These are phyloP conservation scores for Drosophila acutilabella DNA, from an alignment of 2,888 invertebrate species.

Conservation along the genomic window DNA sequence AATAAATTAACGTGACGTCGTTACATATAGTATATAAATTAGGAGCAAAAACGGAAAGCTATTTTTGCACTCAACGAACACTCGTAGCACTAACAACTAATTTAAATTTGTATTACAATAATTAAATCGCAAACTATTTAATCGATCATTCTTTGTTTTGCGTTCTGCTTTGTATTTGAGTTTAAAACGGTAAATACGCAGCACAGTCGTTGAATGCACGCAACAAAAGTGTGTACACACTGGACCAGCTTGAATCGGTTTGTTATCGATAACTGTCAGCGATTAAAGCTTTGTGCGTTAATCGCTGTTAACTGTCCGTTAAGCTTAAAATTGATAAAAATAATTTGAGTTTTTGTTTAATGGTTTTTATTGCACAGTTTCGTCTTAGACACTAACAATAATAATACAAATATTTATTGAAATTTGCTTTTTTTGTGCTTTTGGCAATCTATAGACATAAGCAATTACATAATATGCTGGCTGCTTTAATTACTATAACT, in stretches of 20 bases:
- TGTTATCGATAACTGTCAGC: slow-evolving; percentile 10
- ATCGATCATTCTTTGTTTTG: background rate
- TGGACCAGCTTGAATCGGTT: slow-evolving; percentile 5
- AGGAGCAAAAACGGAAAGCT: background rate
- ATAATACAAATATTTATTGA: slow-evolving; percentile 43
- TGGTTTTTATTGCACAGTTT: slow-evolving; percentile 67
- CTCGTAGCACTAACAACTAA: slow-evolving; percentile 1
- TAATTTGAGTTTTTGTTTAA: slow-evolving; percentile 17
- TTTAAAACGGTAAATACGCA: slow-evolving; percentile 50
- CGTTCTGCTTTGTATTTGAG: slow-evolving; percentile 17
- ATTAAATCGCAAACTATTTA: background rate
- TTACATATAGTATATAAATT: background rate
- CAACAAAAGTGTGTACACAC: slow-evolving; percentile 31
- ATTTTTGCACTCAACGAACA: background rate
- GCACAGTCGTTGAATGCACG: background rate
- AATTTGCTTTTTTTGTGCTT: slow-evolving; percentile 6
- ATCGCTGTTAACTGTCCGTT: background rate
- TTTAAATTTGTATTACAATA: slow-evolving; percentile 1
- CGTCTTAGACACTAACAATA: slow-evolving; percentile 67
- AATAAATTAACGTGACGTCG: slow-evolving; percentile 21
- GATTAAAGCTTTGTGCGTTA: background rate
- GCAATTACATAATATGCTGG: slow-evolving; percentile 25
- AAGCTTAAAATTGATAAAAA: background rate
- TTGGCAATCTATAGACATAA: slow-evolving; percentile 30
- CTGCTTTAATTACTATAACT: slow-evolving; percentile 21